These are phyloP conservation scores for Siniperca undulata DNA, from an alignment of 2,797 vertebrate species.

Conservation along the genomic window DNA sequence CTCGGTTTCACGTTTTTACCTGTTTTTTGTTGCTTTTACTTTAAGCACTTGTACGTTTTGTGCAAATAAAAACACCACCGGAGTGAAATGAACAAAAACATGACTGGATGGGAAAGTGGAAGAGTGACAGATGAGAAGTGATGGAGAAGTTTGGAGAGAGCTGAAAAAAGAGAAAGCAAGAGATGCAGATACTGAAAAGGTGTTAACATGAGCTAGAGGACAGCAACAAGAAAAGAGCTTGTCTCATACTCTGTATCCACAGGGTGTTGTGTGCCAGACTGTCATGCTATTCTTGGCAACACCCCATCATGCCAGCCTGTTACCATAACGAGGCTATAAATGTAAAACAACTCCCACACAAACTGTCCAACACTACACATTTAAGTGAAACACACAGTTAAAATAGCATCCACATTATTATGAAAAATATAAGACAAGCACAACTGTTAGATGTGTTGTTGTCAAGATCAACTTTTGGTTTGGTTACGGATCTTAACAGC, in stretches of 20 bases:
- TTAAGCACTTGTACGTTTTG: not conserved
- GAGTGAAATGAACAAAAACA: not conserved
- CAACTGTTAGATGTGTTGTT: not conserved
- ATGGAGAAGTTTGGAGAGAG: not conserved
- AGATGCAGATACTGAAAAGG: not conserved
- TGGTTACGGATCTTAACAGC: not conserved
- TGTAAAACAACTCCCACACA: slow-evolving; percentile 61
- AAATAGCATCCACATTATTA: slow-evolving; percentile 22
- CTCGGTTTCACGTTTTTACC: not conserved
- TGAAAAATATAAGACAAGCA: not conserved
- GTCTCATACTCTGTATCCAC: slow-evolving; percentile 33
- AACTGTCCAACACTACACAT: slow-evolving; percentile 36
- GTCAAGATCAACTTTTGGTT: not conserved
- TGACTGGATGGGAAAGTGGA: not conserved
- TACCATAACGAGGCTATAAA: slow-evolving; percentile 66
- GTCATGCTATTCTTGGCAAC: slow-evolving; percentile 55
- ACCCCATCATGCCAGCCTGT: slow-evolving; percentile 47
- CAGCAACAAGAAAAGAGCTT: slow-evolving; percentile 10
- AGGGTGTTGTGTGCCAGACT: slow-evolving; percentile 40
- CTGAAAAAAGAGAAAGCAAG: not conserved
- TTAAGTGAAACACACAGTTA: slow-evolving; percentile 16
- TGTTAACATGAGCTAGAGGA: slow-evolving; percentile 8
- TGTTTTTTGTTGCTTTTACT: not conserved
- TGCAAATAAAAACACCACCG: not conserved
- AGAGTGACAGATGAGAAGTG: slow-evolving; percentile 3